phyloP scores from a whole-genome alignment of 2,113 vertebrate genomes.

The Neodontobutis hainanensis region DNA sequence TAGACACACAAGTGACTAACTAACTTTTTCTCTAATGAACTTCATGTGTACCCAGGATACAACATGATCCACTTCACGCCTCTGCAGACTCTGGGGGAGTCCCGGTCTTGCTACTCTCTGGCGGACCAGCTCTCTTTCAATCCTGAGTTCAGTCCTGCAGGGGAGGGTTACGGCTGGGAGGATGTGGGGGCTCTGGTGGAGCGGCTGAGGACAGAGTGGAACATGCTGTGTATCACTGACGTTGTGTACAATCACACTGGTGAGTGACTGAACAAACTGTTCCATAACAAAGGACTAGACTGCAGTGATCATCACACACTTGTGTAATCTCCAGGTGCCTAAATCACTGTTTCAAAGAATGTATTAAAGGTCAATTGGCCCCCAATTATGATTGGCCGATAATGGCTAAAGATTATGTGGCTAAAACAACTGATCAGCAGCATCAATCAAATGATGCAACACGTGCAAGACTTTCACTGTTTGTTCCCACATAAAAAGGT shows the following conservation, averaged over 20 bases:
- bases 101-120: conserved; percentile 73
- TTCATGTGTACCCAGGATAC: conserved; percentile 46
- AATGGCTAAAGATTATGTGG: too few species aligned
- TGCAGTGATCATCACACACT: too few species aligned
- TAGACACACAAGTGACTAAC: too few species aligned
- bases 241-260: conserved; percentile 76
- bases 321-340: too few species aligned
- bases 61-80: conserved; percentile 73
- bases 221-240: conserved; percentile 71
- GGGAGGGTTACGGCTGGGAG: conserved; percentile 51
- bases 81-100: conserved; percentile 71
- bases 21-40: not conserved
- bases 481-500: too few species aligned
- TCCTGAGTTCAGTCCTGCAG: conserved; percentile 62
- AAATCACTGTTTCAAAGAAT: too few species aligned
- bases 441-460: too few species aligned
- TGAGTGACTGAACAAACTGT: conserved; percentile 23
- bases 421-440: too few species aligned
- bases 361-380: too few species aligned
- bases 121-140: conserved; percentile 69
- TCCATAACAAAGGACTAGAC: too few species aligned
- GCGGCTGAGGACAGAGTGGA: conserved; percentile 65
- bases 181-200: conserved; percentile 63
- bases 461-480: too few species aligned
- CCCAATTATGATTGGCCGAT: too few species aligned